These are phyloP conservation scores for Lasiurus cinereus DNA, from an alignment of 2,113 vertebrate species.

Conservation along the genomic window DNA sequence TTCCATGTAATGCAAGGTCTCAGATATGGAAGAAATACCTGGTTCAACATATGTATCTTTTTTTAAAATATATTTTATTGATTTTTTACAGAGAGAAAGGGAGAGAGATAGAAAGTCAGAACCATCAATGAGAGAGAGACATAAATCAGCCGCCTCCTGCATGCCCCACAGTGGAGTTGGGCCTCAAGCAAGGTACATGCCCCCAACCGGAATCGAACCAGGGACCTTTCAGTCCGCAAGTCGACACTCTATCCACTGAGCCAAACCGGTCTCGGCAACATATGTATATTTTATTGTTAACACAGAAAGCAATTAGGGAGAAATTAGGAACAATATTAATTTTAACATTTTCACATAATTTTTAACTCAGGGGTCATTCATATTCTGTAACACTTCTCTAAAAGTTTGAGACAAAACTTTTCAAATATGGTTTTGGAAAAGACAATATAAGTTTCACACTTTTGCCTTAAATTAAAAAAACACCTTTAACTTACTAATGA, in stretches of 20 bases:
- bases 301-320: background rate
- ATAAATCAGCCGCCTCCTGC: too few relatives aligned
- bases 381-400: conserved; percentile 14
- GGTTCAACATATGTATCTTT: background rate
- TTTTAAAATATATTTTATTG: too few relatives aligned
- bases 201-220: too few relatives aligned
- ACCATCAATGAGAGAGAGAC: too few relatives aligned
- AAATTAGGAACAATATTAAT: background rate
- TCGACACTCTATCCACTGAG: too few relatives aligned
- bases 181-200: too few relatives aligned
- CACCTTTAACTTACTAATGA: conserved; percentile 57
- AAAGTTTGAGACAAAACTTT: conserved; percentile 49
- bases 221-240: too few relatives aligned
- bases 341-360: conserved; percentile 17
- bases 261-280: background rate
- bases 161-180: too few relatives aligned
- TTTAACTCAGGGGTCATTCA: background rate
- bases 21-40: background rate
- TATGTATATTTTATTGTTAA: background rate
- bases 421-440: background rate
- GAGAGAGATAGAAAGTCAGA: too few relatives aligned
- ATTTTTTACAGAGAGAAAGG: too few relatives aligned
- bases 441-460: conserved; percentile 3
- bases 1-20: background rate
- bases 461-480: conserved; percentile 24